phyloP scores from a whole-genome alignment of 2,888 invertebrate genomes.

The Platycheirus rosarum region DNA sequence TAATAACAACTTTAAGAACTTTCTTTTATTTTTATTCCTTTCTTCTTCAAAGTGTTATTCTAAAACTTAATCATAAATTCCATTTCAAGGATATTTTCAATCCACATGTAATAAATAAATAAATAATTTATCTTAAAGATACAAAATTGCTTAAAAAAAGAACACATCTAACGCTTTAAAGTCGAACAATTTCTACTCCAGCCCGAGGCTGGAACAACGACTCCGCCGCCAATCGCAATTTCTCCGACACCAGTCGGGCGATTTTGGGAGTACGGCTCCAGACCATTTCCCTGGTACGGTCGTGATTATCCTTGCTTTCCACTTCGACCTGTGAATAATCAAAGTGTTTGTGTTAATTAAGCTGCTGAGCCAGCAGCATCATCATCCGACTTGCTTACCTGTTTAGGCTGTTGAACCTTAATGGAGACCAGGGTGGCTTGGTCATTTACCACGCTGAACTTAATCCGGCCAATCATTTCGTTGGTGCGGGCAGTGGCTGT shows the following conservation, averaged over 20 bases:
- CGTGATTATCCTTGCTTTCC: constrained; percentile 91
- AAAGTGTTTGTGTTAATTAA: constrained; percentile 43
- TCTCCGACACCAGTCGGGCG: constrained; percentile 92
- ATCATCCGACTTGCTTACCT: constrained; percentile 84
- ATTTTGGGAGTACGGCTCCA: constrained; percentile 93
- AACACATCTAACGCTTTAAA: constrained; percentile 73
- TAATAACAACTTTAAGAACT: neutral
- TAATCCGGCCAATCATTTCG: constrained; percentile 92
- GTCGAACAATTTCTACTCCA: constrained; percentile 81
- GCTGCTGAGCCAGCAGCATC: neutral
- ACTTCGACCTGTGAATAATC: constrained; percentile 87
- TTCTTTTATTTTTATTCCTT: constrained; percentile 10
- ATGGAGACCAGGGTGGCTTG: constrained; percentile 93
- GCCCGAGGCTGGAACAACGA: constrained; percentile 80
- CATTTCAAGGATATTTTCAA: constrained; percentile 20
- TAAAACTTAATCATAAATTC: neutral
- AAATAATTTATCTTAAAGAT: constrained; percentile 60
- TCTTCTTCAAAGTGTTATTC: neutral
- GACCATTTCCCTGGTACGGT: constrained; percentile 91
- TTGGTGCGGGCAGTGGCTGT: constrained; percentile 94
- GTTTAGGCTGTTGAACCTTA: constrained; percentile 93
- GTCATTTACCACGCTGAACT: constrained; percentile 89
- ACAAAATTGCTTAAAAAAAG: constrained; percentile 40
- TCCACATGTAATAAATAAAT: constrained; percentile 58
- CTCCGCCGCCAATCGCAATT: constrained; percentile 85